Conservation (phyloP, 30 jellyfish, hydroid and myxozoan genomes). For the Rhopilema esculentum region DNA sequence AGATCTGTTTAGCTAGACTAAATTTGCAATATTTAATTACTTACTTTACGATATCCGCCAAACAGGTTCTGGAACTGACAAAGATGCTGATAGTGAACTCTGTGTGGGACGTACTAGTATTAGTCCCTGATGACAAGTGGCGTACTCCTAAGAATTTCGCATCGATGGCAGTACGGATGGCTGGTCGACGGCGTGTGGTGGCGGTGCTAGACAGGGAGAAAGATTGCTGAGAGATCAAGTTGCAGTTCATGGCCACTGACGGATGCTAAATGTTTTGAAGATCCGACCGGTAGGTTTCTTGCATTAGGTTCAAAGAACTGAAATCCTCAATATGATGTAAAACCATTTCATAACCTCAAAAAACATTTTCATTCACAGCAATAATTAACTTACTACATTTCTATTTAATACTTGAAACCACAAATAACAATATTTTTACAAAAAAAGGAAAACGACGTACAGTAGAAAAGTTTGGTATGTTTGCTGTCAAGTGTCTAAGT, state of each 20-base stretch:
- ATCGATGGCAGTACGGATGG: conserved; percentile 57
- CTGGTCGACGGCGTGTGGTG: conserved; percentile 21
- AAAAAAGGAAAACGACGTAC: too few relatives aligned
- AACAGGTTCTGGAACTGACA: conserved; percentile 51
- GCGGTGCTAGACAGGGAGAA: conserved; percentile 62
- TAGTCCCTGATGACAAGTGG: conserved; percentile 75
- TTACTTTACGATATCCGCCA: too few relatives aligned
- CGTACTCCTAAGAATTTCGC: conserved; percentile 35
- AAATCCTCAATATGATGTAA: too few relatives aligned
- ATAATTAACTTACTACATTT: too few relatives aligned
- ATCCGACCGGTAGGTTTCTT: conserved; percentile 52
- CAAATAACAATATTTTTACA: too few relatives aligned
- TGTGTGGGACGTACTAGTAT: conserved; percentile 63
- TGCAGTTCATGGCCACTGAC: conserved; percentile 71
- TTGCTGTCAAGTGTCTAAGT: too few relatives aligned
- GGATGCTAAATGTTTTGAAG: conserved; percentile 52
- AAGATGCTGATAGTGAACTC: conserved; percentile 51
- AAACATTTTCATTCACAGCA: too few relatives aligned
- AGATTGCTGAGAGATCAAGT: conserved; percentile 4
- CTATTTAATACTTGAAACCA: too few relatives aligned
- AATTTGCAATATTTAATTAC: neutral
- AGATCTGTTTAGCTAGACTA: too few relatives aligned
- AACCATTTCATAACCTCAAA: too few relatives aligned
- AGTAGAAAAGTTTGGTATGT: too few relatives aligned
- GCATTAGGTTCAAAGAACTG: neutral